A percentile compares a stretch with the other conserved stretches of the same genome.
Evolutionary conservation across 1,140 invertebrate species (phyloP).

Genomic region (Drosophila repleta): DNA sequence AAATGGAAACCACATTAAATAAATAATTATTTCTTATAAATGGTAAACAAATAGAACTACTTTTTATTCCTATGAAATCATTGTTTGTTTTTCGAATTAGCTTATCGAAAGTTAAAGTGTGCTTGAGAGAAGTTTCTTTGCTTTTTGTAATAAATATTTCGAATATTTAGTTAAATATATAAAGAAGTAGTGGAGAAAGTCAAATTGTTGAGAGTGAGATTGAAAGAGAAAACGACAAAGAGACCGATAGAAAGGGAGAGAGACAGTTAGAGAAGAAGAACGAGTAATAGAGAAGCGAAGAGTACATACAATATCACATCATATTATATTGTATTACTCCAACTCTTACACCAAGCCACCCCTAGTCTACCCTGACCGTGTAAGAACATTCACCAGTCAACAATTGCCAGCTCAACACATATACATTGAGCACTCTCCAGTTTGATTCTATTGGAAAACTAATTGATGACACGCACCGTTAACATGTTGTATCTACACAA

Average conservation of each 20-base stretch:
- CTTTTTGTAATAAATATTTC: too few relatives aligned
- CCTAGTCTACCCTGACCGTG: background rate
- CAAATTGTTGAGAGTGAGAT: background rate
- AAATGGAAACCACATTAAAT: constrained; percentile 43
- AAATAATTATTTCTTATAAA: constrained; percentile 21
- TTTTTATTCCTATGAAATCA: background rate
- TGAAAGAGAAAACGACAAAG: too few relatives aligned
- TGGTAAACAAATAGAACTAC: constrained; percentile 33
- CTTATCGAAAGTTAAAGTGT: too few relatives aligned
- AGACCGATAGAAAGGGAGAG: background rate
- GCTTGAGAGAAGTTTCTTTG: too few relatives aligned
- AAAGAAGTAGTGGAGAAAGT: too few relatives aligned
- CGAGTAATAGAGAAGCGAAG: background rate
- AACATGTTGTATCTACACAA: constrained; percentile 16
- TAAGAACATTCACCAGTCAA: background rate
- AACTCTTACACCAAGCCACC: background rate
- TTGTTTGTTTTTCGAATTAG: constrained; percentile 1
- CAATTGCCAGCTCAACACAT: too few relatives aligned
- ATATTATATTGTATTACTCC: too few relatives aligned
- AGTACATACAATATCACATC: too few relatives aligned
- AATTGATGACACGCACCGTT: constrained; percentile 46
- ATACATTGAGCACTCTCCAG: background rate
- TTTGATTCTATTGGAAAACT: constrained; percentile 22
- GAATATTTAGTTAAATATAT: too few relatives aligned
- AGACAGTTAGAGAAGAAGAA: background rate